Evolutionary conservation across 2,888 invertebrate genomes (phyloP).

Genomic region (Catocala sponsa): DNA sequence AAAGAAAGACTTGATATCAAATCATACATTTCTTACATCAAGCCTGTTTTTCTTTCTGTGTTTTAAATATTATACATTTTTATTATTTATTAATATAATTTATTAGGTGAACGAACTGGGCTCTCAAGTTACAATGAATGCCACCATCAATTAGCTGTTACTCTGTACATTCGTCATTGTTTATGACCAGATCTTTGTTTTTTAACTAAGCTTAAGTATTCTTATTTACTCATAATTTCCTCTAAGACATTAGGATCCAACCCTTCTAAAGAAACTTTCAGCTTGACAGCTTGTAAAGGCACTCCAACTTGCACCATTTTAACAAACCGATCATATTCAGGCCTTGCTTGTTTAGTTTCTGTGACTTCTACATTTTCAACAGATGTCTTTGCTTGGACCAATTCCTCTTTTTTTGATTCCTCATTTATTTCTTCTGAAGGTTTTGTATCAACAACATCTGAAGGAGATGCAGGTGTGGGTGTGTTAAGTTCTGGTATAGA

Average conservation of each 20-base stretch:
- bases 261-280: slow-evolving; percentile 95
- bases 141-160: too few relatives aligned
- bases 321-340: slow-evolving; percentile 92
- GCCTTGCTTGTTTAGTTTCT: slow-evolving; percentile 76
- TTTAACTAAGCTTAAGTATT: not conserved
- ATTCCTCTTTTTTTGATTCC: slow-evolving; percentile 18
- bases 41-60: too few relatives aligned
- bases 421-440: slow-evolving; percentile 20
- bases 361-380: slow-evolving; percentile 22
- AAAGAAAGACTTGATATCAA: too few relatives aligned
- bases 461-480: slow-evolving; percentile 27
- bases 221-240: slow-evolving; percentile 64
- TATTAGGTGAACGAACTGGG: too few relatives aligned
- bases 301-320: slow-evolving; percentile 97
- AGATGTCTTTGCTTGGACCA: slow-evolving; percentile 21
- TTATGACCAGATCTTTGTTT: too few relatives aligned
- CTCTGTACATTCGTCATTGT: too few relatives aligned
- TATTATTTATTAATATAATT: too few relatives aligned
- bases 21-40: too few relatives aligned
- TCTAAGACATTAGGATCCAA: slow-evolving; percentile 92
- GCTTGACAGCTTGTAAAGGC: slow-evolving; percentile 93
- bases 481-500: slow-evolving; percentile 83
- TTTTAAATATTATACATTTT: too few relatives aligned
- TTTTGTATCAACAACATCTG: slow-evolving; percentile 12
- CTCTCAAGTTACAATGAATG: too few relatives aligned